A percentile compares a stretch with the other conserved stretches of the same genome.
Conservation (phyloP, 2,888 invertebrate species). For the Dolichomitus sp. region DNA sequence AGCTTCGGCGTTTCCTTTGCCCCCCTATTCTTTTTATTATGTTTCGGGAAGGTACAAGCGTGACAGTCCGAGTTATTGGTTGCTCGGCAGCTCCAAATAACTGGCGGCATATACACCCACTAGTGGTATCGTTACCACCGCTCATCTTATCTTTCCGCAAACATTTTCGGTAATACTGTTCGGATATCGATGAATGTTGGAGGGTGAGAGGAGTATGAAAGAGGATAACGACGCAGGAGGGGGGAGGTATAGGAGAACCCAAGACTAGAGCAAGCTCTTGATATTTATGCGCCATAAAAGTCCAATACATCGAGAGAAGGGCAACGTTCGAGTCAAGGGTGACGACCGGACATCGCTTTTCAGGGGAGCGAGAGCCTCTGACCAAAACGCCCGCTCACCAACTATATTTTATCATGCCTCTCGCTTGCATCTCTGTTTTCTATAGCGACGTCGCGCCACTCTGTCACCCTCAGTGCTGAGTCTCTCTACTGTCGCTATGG, state of each 20-base stretch:
- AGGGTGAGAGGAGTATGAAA: conserved; percentile 27
- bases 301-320: conserved; percentile 73
- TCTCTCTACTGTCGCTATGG: conserved; percentile 44
- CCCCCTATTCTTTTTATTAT: background rate
- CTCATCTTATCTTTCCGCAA: conserved; percentile 72
- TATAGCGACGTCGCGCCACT: conserved; percentile 41
- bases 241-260: conserved; percentile 23
- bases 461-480: conserved; percentile 58
- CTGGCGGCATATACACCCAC: conserved; percentile 1
- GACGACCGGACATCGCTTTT: conserved; percentile 83
- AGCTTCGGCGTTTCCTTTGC: background rate
- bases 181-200: conserved; percentile 78
- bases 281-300: conserved; percentile 86
- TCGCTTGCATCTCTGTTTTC: conserved; percentile 58
- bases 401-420: conserved; percentile 53
- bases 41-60: conserved; percentile 2
- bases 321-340: conserved; percentile 82
- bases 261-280: conserved; percentile 79
- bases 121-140: conserved; percentile 42
- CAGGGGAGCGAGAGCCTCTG: conserved; percentile 76
- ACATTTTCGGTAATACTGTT: conserved; percentile 84
- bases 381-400: conserved; percentile 52
- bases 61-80: conserved; percentile 12
- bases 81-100: conserved; percentile 5
- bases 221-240: background rate